These are phyloP conservation scores for Pantherophis alleghaniensis DNA, from an alignment of 2,797 vertebrate species.

Conservation along the genomic window DNA sequence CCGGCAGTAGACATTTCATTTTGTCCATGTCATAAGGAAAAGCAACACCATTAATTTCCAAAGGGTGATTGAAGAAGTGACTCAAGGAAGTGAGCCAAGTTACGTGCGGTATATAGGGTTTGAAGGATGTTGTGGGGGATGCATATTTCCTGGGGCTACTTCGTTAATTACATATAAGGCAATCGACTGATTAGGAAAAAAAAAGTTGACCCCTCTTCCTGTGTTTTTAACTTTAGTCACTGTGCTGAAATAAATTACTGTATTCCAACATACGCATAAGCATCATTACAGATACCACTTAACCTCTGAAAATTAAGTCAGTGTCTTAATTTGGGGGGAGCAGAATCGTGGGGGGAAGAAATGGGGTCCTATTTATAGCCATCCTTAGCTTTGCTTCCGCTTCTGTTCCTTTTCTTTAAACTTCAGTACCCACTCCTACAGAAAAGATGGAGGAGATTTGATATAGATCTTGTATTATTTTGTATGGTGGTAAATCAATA, in stretches of 20 bases:
- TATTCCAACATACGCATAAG: neutral
- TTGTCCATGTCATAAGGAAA: neutral
- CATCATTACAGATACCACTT: neutral
- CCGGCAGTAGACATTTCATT: neutral
- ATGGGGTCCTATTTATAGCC: neutral
- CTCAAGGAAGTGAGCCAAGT: neutral
- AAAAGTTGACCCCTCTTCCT: neutral
- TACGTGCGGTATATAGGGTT: too few relatives aligned
- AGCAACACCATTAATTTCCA: neutral
- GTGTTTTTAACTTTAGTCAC: neutral
- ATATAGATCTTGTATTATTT: neutral
- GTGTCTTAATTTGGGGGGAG: neutral
- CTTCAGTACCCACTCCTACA: neutral
- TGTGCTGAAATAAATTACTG: neutral
- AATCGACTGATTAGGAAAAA: neutral
- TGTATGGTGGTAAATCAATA: neutral
- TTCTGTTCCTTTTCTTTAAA: neutral
- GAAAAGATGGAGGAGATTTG: neutral
- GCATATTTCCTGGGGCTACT: neutral
- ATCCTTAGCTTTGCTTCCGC: neutral
- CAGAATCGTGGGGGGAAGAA: too few relatives aligned
- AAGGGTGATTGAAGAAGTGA: neutral
- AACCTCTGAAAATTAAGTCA: neutral
- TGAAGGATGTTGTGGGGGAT: neutral
- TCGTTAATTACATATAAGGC: neutral